phyloP scores from a whole-genome alignment of 2,113 vertebrate species.

The Microcebus tavaratra region DNA sequence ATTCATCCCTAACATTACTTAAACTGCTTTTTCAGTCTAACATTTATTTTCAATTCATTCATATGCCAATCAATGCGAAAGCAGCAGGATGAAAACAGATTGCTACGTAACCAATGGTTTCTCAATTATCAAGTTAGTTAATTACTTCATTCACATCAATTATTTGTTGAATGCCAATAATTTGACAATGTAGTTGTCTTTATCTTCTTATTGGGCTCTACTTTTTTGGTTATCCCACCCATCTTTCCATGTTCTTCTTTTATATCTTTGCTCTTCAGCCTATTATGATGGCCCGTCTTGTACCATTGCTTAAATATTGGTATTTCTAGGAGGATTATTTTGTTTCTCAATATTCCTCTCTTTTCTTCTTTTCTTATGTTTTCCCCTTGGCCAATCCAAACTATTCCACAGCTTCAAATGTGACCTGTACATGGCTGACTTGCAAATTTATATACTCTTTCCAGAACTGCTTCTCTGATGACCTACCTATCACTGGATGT shows the following conservation, averaged over 20 bases:
- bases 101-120: neutral
- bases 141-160: neutral
- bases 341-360: neutral
- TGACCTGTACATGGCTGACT: neutral
- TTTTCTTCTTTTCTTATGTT: neutral
- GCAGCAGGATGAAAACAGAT: neutral
- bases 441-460: neutral
- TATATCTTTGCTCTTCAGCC: neutral
- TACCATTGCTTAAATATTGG: neutral
- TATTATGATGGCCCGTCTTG: neutral
- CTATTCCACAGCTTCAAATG: neutral
- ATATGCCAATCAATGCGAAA: neutral
- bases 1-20: neutral
- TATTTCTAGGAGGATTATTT: neutral
- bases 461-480: neutral
- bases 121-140: neutral
- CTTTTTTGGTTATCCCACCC: neutral
- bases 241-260: neutral
- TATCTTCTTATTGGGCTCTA: neutral
- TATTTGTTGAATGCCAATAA: constrained; percentile 19
- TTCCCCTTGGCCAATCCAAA: neutral
- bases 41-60: constrained; percentile 24
- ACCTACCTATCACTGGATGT: neutral
- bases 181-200: neutral
- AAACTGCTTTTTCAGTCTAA: neutral